phyloP scores from a whole-genome alignment of 2,888 invertebrate genomes.

The Ischnura elegans region DNA sequence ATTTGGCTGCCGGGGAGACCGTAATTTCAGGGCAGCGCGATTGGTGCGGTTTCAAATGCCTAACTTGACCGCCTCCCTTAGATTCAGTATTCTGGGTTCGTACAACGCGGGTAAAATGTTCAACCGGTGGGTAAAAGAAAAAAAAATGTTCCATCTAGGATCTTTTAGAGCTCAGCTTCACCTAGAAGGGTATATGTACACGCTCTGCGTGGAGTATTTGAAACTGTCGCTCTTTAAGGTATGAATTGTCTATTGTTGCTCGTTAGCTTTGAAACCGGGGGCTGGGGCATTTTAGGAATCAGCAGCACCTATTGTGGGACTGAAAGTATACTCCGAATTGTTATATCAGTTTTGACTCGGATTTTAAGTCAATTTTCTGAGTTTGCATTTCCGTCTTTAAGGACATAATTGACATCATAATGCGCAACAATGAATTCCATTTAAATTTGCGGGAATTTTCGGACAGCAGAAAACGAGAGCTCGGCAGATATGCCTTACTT shows the following conservation, averaged over 20 bases:
- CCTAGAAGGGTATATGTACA: background rate
- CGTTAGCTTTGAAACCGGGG: background rate
- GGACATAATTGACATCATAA: too few species aligned
- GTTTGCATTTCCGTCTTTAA: too few species aligned
- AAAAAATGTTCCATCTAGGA: background rate
- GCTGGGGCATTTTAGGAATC: too few species aligned
- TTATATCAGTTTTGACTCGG: too few species aligned
- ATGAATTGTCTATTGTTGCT: background rate
- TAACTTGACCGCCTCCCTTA: background rate
- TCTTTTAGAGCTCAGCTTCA: background rate
- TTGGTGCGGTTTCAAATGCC: background rate
- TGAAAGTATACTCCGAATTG: too few species aligned
- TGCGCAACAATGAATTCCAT: too few species aligned
- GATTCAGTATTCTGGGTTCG: background rate
- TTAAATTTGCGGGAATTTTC: too few species aligned
- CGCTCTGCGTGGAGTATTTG: background rate
- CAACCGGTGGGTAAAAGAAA: background rate
- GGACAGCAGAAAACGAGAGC: too few species aligned
- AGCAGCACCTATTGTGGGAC: too few species aligned
- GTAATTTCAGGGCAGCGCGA: constrained; percentile 7
- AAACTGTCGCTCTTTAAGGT: background rate
- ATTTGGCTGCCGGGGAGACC: background rate
- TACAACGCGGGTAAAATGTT: background rate
- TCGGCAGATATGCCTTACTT: too few species aligned
- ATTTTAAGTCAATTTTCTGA: too few species aligned